Base-by-base conservation (phyloP, 2,113 vertebrate genomes). In the Nycticorax nycticorax region DNA sequence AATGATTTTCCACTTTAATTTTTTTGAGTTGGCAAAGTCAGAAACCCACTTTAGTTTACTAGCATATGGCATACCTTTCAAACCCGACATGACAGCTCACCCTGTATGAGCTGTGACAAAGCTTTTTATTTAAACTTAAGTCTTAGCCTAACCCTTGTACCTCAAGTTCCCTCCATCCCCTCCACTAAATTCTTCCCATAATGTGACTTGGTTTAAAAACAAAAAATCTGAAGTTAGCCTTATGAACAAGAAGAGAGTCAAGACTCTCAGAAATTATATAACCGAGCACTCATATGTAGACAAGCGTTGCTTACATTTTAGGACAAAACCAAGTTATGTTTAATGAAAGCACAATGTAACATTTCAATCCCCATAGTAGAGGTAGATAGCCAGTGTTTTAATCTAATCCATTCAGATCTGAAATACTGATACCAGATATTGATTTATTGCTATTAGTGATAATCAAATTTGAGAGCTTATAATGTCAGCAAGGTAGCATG, bases 371-470 rank as follows among this genome's bases (percentile, higher is more conserved):
- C 95, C 96, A 87, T 94, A 52, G 37, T 59, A 71, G 94, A 97
- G 94, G 94, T 92, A 95, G 98, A 96, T 95, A 80, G 91, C 87
- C 94, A 95, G 89, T 96, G 91, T 97, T 97, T 96, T 78, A 91
- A 82, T 96, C 86, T 96, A 92, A 96, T 83, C 86, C 95, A 96
- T 88, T 92, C 94, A 97, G 62, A 92, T 97, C 78, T 95, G 96
- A 97, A 97, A 96, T 97, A 91, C 87, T 96, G 92, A 97, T 97
- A 98, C 87, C 93, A 98, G 96, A 96, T 97, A 98, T 8, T 95
- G 88, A 97, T 98, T 98, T 98, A 98, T 98, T 98, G 98, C 98
- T 98, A 97, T 98, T 97, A 97, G 95, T 96, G 94, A 96, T 97
- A 97, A 98, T 91, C 95, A 97, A 90, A 98, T 98, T 83, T 97